Base-by-base conservation (phyloP, 2,888 invertebrate genomes). In the Torymus tubicola region DNA sequence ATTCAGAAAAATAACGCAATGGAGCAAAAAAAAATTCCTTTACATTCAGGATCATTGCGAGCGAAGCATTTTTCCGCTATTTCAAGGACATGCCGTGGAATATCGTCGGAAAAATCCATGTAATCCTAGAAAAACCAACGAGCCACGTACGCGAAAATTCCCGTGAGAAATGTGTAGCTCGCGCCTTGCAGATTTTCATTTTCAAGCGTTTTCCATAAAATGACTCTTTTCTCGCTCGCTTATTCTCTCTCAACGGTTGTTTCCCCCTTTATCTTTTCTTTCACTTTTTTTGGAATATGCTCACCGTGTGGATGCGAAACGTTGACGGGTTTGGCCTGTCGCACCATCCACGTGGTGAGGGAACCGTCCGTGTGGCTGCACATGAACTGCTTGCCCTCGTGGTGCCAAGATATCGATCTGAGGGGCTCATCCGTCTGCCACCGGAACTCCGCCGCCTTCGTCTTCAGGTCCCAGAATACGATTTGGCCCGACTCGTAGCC, bases 331-430 rank as follows among this genome's bases (percentile, higher is more conserved):
- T 97, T 95, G 75, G 94, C 93, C 86, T 95, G 94, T 88, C 96
- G 94, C 81, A 96, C 92, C 88, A 94, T 95, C 99, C 99, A 99
- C 76, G 98, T 97, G 86, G 97, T 96, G 81, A 99, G 94, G 81
- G 97, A 98, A 83, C 99, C 99, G 92, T 99, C 99, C 61, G 94
- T 94, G 92, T 99, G 99, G 87, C 97, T 97, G 86, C 96, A 96
- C 95, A 99, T 96, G 91, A 99, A 97, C 92, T 97, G 96, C 92
- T 98, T 98, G 85, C 99, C 99, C 92, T 99, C 99, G 92, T 96
- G 95, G 91, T 99, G 98, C 99, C 99, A 99, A 83, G 97, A 94
- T 87, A 98, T 94, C 75, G 98, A 97, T 88, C 96, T 94, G 86
- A 98, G 92, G 74, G 94, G 94, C 90, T 96, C 96, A 42, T 93